A percentile compares a stretch with the other conserved stretches of the same genome.
Conservation (phyloP, 1,140 invertebrate species). For the Tetramorium parvispinum region DNA sequence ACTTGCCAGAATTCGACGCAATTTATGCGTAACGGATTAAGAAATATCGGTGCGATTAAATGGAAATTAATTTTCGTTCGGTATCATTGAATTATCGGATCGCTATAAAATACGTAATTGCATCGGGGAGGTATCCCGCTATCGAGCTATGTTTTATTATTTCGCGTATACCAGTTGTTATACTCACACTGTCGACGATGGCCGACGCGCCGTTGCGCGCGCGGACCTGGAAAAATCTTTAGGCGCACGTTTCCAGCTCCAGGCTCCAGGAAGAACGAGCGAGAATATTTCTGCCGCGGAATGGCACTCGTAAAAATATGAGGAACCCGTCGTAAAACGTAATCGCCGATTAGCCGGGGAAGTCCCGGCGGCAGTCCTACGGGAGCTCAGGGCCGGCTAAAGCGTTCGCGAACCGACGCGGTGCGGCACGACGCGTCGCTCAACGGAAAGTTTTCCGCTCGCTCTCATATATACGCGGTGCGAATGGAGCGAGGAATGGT, state of each 20-base stretch:
- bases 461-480: constrained; percentile 11
- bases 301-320: constrained; percentile 75
- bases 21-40: constrained; percentile 30
- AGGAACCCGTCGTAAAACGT: constrained; percentile 73
- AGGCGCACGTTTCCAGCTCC: constrained; percentile 28
- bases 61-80: constrained; percentile 52
- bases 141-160: constrained; percentile 23
- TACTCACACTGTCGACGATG: not conserved
- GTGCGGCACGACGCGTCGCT: not conserved
- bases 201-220: not conserved
- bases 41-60: constrained; percentile 36
- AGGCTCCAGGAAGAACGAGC: constrained; percentile 1
- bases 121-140: not conserved
- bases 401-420: not conserved
- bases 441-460: constrained; percentile 43
- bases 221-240: constrained; percentile 58
- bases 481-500: not conserved
- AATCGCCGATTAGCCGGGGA: constrained; percentile 75
- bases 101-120: constrained; percentile 34
- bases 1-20: not conserved
- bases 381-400: constrained; percentile 27
- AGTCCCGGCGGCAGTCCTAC: constrained; percentile 36
- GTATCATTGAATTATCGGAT: constrained; percentile 1
- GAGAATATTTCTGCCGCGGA: constrained; percentile 61
- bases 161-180: not conserved